Conservation (phyloP, 2,113 vertebrate genomes). For the Chlamydotis undulata region DNA sequence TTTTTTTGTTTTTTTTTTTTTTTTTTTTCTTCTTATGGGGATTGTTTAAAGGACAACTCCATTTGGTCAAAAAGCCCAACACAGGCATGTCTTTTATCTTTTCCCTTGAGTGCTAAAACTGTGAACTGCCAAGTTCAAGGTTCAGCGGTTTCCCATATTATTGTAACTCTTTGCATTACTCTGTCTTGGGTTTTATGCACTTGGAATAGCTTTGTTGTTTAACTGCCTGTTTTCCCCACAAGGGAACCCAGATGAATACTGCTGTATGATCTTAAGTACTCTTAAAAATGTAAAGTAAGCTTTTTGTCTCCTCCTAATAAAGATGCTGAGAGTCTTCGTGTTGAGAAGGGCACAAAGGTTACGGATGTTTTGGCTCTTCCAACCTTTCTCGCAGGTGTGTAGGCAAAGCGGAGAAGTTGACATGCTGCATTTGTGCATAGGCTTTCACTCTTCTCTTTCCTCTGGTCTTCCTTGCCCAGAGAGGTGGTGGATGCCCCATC, state of each 20-base stretch:
- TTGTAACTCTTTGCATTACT: slow-evolving; percentile 20
- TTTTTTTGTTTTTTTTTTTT: not conserved
- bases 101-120: slow-evolving; percentile 49
- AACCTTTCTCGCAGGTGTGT: not conserved
- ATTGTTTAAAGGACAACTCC: slow-evolving; percentile 23
- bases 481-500: too few species aligned
- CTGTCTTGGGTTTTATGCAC: not conserved
- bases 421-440: accelerated
- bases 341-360: not conserved
- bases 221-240: not conserved
- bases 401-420: not conserved
- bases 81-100: slow-evolving; percentile 37
- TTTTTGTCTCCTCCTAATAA: not conserved
- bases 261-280: not conserved
- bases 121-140: slow-evolving; percentile 53
- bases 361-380: not conserved
- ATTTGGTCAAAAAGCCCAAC: slow-evolving; percentile 4
- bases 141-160: slow-evolving; percentile 59
- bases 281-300: not conserved
- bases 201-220: not conserved
- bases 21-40: not conserved
- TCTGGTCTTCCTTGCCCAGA: not conserved
- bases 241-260: not conserved
- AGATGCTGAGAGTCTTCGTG: not conserved
- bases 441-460: not conserved